Evolutionary conservation across 2,113 vertebrate genomes (phyloP), one percentile per base, ranked within the genome.

Genomic region (Ascaphus truei): DNA sequence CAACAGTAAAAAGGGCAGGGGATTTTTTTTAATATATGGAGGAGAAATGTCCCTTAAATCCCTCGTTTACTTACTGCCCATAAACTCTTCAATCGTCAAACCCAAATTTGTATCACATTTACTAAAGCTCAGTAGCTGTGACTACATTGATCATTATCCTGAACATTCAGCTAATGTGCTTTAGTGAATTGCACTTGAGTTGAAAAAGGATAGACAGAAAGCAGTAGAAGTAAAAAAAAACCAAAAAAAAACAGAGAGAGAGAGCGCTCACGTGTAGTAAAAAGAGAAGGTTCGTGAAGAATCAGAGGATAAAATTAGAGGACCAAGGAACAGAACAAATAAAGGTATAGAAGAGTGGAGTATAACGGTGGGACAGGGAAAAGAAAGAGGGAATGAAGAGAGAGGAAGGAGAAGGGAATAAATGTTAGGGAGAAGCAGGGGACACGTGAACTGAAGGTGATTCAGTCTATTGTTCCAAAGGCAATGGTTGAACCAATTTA

Each of bases 1-100:
- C 89, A 93, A 94, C 88, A 89, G 88, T 86, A 94, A 91, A 94
- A 89, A 84, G 89, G n/a, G 51, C 34, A 13, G 5, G 34, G 47
- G n/a, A 69, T 48, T 34, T n/a, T n/a, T n/a, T n/a, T n/a, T 60
- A 45, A 18, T 41, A 41, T 6, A 3, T 20, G 53, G 26, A 41
- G 51, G 39, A 51, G 29, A 8, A 30, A 39, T 18, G 48, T 60
- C 56, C 23, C 10, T 48, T 51, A 15, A 26, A 27, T 20, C 16
- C 43, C 47, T 29, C 22, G 10, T 34, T 66, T 11, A 43, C 31
- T 16, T 41, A 48, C 45, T 18, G 58, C 31, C 55, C 23, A 30
- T 22, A 29, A 34, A 59, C 16, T 50, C 25, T 60, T 59, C 26
- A 26, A 60, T 59, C 29, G n/a, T 29, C 20, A 31, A 30, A 45